These are phyloP conservation scores for Caenorhabditis latens DNA, from an alignment of 1,140 invertebrate species.

Conservation along the genomic window DNA sequence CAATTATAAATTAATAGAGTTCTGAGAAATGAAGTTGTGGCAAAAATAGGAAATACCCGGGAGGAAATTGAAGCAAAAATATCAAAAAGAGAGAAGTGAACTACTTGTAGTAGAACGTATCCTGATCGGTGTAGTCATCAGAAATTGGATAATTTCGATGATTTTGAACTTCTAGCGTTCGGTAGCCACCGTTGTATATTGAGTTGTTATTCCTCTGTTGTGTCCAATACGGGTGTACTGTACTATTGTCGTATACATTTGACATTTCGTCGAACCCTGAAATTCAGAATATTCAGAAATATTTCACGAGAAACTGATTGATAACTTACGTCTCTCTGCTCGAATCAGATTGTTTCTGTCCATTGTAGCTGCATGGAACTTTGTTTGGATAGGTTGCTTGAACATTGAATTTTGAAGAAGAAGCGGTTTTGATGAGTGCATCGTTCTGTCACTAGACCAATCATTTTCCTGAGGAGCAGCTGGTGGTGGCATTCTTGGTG, in stretches of 20 bases:
- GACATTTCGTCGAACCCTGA: constrained; percentile 59
- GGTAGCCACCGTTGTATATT: constrained; percentile 55
- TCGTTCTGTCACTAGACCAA: constrained; percentile 30
- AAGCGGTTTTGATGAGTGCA: constrained; percentile 55
- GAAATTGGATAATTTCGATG: constrained; percentile 38
- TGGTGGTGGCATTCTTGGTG: constrained; percentile 58
- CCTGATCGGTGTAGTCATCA: constrained; percentile 58
- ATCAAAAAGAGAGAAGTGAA: neutral
- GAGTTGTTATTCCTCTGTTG: constrained; percentile 22
- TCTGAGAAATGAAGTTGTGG: neutral
- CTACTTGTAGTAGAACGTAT: constrained; percentile 42
- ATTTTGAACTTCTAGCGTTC: constrained; percentile 51
- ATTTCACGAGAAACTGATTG: neutral
- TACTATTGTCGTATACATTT: constrained; percentile 58
- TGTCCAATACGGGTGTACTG: constrained; percentile 36
- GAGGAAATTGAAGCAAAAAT: neutral
- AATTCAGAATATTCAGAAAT: neutral
- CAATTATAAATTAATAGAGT: constrained; percentile 26
- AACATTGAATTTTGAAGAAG: constrained; percentile 60
- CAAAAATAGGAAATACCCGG: neutral
- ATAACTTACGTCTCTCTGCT: constrained; percentile 43
- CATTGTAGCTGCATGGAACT: constrained; percentile 46
- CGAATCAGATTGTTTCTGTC: constrained; percentile 51
- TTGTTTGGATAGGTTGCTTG: constrained; percentile 29
- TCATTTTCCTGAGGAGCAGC: constrained; percentile 53